Conservation (phyloP, 2,888 invertebrate species). For the Hesperia comma region DNA sequence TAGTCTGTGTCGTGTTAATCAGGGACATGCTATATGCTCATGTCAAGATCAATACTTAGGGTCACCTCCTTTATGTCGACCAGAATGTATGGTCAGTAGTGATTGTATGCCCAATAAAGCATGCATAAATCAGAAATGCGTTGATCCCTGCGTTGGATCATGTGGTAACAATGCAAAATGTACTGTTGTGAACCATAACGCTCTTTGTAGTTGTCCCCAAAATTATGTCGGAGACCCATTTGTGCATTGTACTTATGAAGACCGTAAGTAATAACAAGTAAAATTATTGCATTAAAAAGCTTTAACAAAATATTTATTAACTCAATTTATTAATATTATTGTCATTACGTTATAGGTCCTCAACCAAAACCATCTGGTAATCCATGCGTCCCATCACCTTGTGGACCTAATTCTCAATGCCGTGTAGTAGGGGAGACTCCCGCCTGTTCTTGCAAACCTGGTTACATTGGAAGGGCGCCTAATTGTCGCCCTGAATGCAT, state of each 20-base stretch:
- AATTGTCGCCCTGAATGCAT: constrained; percentile 94
- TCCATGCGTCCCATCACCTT: constrained; percentile 92
- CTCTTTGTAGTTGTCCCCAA: constrained; percentile 91
- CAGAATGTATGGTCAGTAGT: constrained; percentile 92
- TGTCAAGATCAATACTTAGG: constrained; percentile 91
- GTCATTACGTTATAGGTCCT: constrained; percentile 72
- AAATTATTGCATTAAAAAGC: neutral
- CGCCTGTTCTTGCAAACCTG: constrained; percentile 91
- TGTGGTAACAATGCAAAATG: constrained; percentile 93
- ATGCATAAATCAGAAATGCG: constrained; percentile 91
- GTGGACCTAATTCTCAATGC: constrained; percentile 93
- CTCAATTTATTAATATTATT: too few relatives aligned
- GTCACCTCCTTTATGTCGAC: constrained; percentile 89
- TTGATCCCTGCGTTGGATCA: constrained; percentile 92
- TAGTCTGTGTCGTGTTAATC: constrained; percentile 89
- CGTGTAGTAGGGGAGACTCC: constrained; percentile 89
- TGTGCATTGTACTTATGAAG: constrained; percentile 87
- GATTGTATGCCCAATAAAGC: constrained; percentile 92
- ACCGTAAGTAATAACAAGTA: constrained; percentile 82
- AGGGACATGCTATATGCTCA: constrained; percentile 91
- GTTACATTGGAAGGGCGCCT: constrained; percentile 92
- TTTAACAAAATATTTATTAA: constrained; percentile 10
- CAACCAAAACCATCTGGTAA: constrained; percentile 84
- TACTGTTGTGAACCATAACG: constrained; percentile 93
- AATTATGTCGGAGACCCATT: constrained; percentile 93